phyloP scores from a whole-genome alignment of 2,888 invertebrate species.

The Monopis laevigella region DNA sequence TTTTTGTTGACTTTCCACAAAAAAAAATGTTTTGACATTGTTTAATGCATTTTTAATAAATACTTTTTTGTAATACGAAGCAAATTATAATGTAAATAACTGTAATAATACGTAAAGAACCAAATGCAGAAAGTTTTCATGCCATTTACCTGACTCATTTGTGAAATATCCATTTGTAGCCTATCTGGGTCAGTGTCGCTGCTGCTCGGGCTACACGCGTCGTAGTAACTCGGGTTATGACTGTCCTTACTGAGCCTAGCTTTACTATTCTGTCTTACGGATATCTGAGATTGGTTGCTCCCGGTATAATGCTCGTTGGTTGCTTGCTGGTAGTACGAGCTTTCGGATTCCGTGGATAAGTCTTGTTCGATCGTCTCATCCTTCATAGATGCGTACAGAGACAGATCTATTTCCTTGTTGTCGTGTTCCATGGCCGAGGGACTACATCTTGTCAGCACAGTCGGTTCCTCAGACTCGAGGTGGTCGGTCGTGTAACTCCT shows the following conservation, averaged over 20 bases:
- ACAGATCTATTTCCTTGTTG: slow-evolving; percentile 60
- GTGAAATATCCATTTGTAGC: slow-evolving; percentile 75
- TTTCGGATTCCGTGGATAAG: slow-evolving; percentile 29
- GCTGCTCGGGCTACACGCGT: slow-evolving; percentile 72
- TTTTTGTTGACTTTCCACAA: too few relatives aligned
- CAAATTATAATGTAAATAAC: too few relatives aligned
- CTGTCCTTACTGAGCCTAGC: slow-evolving; percentile 48
- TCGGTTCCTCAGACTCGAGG: slow-evolving; percentile 36
- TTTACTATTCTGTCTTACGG: slow-evolving; percentile 34
- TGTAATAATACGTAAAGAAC: too few relatives aligned
- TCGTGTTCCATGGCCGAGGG: slow-evolving; percentile 34
- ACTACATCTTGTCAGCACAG: slow-evolving; percentile 3
- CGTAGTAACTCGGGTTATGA: slow-evolving; percentile 57
- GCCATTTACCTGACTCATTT: slow-evolving; percentile 50
- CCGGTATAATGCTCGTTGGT: slow-evolving; percentile 34
- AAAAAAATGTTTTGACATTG: too few relatives aligned
- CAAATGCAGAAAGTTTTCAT: too few relatives aligned
- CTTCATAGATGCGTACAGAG: slow-evolving; percentile 49
- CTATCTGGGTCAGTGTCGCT: slow-evolving; percentile 80
- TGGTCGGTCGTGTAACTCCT: slow-evolving; percentile 47
- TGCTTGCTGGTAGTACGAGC: slow-evolving; percentile 33
- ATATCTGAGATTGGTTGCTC: slow-evolving; percentile 49
- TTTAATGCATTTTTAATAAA: too few relatives aligned
- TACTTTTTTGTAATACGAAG: too few relatives aligned
- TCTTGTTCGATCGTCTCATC: slow-evolving; percentile 40